A percentile compares a stretch with the other conserved stretches of the same genome.
These are phyloP conservation scores for Oxystoma pomonae DNA, from an alignment of 2,888 invertebrate genomes.

Conservation along the genomic window DNA sequence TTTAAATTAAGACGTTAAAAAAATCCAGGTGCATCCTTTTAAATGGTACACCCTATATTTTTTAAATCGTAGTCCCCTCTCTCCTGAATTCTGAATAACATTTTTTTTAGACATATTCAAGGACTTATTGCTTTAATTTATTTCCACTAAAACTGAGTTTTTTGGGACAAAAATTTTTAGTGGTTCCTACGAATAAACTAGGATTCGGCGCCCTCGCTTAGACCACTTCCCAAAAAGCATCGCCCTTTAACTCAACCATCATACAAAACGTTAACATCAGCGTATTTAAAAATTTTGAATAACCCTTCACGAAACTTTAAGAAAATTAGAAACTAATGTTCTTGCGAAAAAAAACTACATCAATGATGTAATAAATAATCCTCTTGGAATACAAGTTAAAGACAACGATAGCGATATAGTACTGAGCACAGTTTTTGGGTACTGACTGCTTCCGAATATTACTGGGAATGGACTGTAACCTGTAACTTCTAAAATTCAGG, in stretches of 20 bases:
- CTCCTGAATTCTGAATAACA: too few relatives aligned
- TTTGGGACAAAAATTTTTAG: too few relatives aligned
- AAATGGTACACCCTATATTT: too few relatives aligned
- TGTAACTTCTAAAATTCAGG: too few relatives aligned
- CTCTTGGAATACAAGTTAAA: background rate
- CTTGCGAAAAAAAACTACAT: background rate
- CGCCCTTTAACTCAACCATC: conserved; percentile 31
- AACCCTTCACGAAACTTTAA: conserved; percentile 26
- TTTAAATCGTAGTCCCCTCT: too few relatives aligned
- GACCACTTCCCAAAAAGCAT: conserved; percentile 14
- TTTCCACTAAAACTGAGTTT: too few relatives aligned
- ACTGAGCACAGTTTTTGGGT: conserved; percentile 55
- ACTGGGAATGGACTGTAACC: conserved; percentile 61
- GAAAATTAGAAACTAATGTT: conserved; percentile 3
- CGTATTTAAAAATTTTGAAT: conserved; percentile 31
- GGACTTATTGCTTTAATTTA: too few relatives aligned
- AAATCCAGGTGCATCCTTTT: too few relatives aligned
- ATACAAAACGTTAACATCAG: conserved; percentile 28
- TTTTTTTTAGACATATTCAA: too few relatives aligned
- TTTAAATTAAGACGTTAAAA: too few relatives aligned
- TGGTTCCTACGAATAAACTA: too few relatives aligned
- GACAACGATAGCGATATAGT: conserved; percentile 32
- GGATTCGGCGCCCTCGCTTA: too few relatives aligned
- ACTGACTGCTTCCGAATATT: conserved; percentile 55
- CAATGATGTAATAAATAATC: background rate